Base-by-base conservation (phyloP, 2,888 invertebrate genomes). In the Drosophila sordidula region DNA sequence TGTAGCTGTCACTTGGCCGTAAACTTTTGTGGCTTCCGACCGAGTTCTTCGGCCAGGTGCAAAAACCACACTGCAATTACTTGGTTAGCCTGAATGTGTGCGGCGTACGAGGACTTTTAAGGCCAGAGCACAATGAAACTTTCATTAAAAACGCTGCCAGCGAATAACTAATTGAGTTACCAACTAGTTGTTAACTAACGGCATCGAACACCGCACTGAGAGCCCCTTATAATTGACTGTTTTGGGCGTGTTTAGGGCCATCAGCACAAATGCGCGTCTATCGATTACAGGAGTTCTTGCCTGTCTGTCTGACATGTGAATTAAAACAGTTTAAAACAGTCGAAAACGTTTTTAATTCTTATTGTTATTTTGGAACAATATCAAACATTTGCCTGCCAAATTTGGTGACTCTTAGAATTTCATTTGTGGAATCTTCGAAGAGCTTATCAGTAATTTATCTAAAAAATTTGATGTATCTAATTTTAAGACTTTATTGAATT, bases 61-160 rank as follows among this genome's bases (percentile, higher is more conserved):
- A 73, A 54, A 57, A 82, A 69, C 65, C 58, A 45, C 45, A 50
- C 62, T 64, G 57, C 86, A 83, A 83, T 80, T 83, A 82, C 83
- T 78, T 69, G 65, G 57, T 49, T 65, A 61, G 72, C 39, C 47
- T 39, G 36, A 11, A 42, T 14, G 47, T 38, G 18, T 78, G 65
- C 54, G 78, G 66, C 61, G 26, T 18, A 25, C 34, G 6, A 22
- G 42, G 45, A 22, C 55, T 42, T 0, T 22, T 25, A 42, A 38
- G 42, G 16, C n/a, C 12, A 14, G 14, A 34, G 14, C 8, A 41
- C 12, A 22, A 8, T 8, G 11, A n/a, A 29, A 29, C 12, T 26
- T 32, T 45, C 22, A 12, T 11, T 39, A 1, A 39, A 41, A n/a
- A 61, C 39, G 26, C 6, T 52, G 14, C 6, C 26, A 11, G 2